phyloP scores from a whole-genome alignment of 2,797 vertebrate species.

The Forpus xanthops region DNA sequence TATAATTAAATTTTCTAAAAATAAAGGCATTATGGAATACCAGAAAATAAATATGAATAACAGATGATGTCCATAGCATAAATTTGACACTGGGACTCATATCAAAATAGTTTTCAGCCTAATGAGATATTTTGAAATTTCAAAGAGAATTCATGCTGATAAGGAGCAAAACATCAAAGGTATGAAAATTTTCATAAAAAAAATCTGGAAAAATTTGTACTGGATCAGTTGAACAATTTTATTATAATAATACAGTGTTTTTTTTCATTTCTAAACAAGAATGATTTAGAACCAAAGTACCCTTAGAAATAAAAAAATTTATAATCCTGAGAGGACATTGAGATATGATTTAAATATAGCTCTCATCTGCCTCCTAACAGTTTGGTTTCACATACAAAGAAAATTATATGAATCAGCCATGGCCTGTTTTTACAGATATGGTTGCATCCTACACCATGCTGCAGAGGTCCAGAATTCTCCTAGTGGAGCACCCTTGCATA shows the following conservation, averaged over 20 bases:
- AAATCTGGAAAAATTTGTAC: neutral
- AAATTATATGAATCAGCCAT: neutral
- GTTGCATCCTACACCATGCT: neutral
- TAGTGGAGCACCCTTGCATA: neutral
- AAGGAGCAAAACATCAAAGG: neutral
- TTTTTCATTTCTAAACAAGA: neutral
- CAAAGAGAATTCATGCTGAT: neutral
- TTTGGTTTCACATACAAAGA: conserved; percentile 2
- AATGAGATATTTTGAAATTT: neutral
- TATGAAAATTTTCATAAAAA: neutral
- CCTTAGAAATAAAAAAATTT: neutral
- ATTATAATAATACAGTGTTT: neutral
- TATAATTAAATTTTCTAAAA: neutral
- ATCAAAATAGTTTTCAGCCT: neutral
- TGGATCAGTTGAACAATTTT: neutral
- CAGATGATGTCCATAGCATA: neutral
- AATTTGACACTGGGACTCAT: neutral
- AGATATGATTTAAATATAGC: conserved; percentile 11
- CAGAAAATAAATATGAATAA: neutral
- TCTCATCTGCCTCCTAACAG: neutral
- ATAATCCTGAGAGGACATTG: neutral
- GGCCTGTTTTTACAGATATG: neutral
- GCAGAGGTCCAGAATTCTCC: neutral
- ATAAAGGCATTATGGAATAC: neutral
- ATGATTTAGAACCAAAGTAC: neutral